Conservation (phyloP, 1,140 invertebrate genomes). For the Drosophila biarmipes region DNA sequence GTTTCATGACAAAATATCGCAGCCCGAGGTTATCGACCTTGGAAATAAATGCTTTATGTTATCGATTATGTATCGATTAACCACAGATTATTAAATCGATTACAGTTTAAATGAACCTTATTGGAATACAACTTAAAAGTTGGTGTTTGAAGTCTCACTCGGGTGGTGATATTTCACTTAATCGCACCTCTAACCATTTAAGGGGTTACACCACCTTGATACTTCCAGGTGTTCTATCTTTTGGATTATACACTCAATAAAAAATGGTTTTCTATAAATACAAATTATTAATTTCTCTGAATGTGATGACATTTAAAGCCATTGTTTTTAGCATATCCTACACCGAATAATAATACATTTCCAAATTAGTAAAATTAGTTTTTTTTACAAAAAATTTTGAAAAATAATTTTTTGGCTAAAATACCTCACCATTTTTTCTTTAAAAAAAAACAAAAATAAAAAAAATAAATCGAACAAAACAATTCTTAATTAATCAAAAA, state of each 20-base stretch:
- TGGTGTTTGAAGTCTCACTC: not conserved
- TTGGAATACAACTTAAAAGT: too few species aligned
- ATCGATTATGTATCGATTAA: too few species aligned
- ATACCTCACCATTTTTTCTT: not conserved
- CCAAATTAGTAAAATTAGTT: not conserved
- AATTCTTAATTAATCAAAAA: not conserved
- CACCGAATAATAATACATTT: not conserved
- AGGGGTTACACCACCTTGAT: not conserved
- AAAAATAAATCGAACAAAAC: not conserved
- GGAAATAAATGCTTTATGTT: too few species aligned
- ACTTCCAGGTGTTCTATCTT: not conserved
- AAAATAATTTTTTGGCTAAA: not conserved
- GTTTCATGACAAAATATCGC: not conserved
- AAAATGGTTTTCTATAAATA: not conserved
- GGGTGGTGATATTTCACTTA: not conserved
- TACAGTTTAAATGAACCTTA: not conserved
- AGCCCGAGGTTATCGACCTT: not conserved
- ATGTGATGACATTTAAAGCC: conserved; percentile 7
- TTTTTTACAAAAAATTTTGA: not conserved
- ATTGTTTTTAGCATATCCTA: not conserved
- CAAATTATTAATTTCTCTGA: not conserved
- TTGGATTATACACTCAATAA: not conserved
- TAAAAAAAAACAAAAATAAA: not conserved
- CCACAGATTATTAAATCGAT: not conserved
- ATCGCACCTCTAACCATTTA: conserved; percentile 4